These are phyloP conservation scores for Neodiprion lecontei DNA, from an alignment of 1,140 invertebrate genomes.

Conservation along the genomic window DNA sequence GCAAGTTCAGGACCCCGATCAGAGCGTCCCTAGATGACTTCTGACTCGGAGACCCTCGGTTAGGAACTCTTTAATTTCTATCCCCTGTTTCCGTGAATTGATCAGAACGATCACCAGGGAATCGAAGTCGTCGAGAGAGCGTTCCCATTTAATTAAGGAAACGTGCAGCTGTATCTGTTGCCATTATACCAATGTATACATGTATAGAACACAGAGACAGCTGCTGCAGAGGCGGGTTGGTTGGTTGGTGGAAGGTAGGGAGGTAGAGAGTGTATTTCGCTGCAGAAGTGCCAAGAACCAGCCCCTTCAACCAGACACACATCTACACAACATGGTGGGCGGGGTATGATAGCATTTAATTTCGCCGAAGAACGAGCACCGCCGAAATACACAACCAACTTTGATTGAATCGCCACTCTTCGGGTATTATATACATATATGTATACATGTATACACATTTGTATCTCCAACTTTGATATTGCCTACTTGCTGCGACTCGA, in stretches of 20 bases:
- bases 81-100: background rate
- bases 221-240: background rate
- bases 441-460: no score
- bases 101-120: background rate
- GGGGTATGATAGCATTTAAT: background rate
- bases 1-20: background rate
- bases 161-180: background rate
- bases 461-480: background rate
- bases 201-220: background rate
- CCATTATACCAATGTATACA: background rate
- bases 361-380: background rate
- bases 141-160: background rate
- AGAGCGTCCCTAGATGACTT: background rate
- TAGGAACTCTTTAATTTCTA: background rate
- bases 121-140: background rate
- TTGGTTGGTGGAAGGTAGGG: no score
- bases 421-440: no score
- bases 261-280: no score
- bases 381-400: background rate
- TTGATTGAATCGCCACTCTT: background rate
- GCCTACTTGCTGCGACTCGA: background rate
- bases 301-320: background rate
- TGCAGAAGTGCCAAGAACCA: no score
- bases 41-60: background rate
- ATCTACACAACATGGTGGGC: background rate